Conservation (phyloP, 2,797 vertebrate genomes). For the Chloroceryle inda region DNA sequence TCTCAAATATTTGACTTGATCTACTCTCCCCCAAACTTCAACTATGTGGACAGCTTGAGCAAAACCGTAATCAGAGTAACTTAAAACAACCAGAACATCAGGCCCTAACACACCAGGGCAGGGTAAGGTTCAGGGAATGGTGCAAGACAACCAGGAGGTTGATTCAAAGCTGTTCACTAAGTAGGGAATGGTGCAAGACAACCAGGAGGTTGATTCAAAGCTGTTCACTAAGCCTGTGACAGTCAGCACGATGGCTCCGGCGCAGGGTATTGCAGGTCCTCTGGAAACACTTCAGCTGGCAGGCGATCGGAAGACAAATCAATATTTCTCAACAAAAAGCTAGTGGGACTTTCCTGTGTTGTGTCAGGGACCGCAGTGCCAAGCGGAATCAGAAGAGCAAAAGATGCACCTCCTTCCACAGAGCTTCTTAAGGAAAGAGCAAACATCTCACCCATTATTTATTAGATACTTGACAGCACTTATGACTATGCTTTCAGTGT, state of each 20-base stretch:
- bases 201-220: not conserved
- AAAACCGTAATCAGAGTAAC: not conserved
- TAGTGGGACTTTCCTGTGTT: not conserved
- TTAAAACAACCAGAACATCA: not conserved
- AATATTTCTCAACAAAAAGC: not conserved
- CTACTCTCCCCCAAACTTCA: not conserved
- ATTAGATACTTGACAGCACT: slow-evolving; percentile 64
- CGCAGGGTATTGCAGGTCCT: not conserved
- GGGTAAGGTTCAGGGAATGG: not conserved
- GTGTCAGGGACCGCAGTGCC: not conserved
- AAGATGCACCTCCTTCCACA: not conserved
- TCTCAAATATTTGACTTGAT: slow-evolving; percentile 20
- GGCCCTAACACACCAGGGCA: not conserved
- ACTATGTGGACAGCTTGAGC: not conserved
- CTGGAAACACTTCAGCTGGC: not conserved
- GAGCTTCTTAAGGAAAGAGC: not conserved
- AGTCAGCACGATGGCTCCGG: not conserved
- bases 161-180: not conserved
- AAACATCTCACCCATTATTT: slow-evolving; percentile 57
- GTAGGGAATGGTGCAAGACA: not conserved
- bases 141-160: not conserved
- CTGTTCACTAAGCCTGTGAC: not conserved
- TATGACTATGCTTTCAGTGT: slow-evolving; percentile 26
- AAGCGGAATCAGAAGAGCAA: not conserved
- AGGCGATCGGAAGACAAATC: not conserved